Evolutionary conservation across 1,140 invertebrate species (phyloP).

Genomic region (Drosophila bifasciata): DNA sequence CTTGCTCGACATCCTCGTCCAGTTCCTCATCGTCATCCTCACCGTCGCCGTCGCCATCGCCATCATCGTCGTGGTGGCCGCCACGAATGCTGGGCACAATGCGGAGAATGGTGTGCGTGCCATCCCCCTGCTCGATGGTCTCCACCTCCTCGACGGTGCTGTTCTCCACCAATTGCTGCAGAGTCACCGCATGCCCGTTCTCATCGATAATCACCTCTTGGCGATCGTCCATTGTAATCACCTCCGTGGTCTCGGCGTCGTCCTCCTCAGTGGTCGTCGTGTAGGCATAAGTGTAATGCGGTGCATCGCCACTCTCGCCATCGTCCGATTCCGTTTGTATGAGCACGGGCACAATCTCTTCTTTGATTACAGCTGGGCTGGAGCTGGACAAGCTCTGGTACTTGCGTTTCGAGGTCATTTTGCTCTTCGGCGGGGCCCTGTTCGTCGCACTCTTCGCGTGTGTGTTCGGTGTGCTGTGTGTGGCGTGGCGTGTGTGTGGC

Average conservation of each 20-base stretch:
- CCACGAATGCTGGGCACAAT: constrained; percentile 63
- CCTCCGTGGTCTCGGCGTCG: constrained; percentile 66
- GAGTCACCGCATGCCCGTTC: constrained; percentile 73
- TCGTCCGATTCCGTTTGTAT: constrained; percentile 61
- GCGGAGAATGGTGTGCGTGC: constrained; percentile 77
- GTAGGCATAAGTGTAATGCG: constrained; percentile 77
- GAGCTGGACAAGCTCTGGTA: constrained; percentile 47
- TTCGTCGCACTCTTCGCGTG: constrained; percentile 1
- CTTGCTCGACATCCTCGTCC: constrained; percentile 42
- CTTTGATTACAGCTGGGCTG: constrained; percentile 40
- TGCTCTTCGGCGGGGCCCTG: not conserved
- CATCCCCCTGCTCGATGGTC: constrained; percentile 76
- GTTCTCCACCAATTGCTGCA: constrained; percentile 77
- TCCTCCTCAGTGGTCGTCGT: constrained; percentile 63
- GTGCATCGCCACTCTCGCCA: constrained; percentile 34
- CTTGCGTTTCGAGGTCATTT: constrained; percentile 77
- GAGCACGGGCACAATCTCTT: constrained; percentile 74
- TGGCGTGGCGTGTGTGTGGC: not conserved
- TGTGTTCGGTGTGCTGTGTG: not conserved
- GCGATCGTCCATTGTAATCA: constrained; percentile 63
- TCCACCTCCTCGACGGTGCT: constrained; percentile 78
- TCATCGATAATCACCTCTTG: constrained; percentile 81
- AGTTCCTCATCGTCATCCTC: constrained; percentile 39
- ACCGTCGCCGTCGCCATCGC: constrained; percentile 37
- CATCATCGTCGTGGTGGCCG: constrained; percentile 32